phyloP scores from a whole-genome alignment of 2,113 vertebrate genomes.

The Lepus americanus region DNA sequence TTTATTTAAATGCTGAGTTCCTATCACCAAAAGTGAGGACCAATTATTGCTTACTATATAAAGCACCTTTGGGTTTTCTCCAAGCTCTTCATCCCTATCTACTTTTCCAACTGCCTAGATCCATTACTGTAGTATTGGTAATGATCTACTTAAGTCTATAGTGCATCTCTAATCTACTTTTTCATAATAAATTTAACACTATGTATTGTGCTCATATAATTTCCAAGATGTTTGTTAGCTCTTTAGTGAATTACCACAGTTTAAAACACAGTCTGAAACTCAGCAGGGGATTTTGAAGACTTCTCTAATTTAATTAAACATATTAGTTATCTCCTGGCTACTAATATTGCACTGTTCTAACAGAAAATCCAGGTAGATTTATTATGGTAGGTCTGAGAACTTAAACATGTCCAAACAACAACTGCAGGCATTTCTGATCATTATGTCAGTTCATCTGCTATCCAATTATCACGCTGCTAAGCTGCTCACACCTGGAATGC shows the following conservation, averaged over 20 bases:
- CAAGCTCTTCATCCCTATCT: rapidly evolving
- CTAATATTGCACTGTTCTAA: neutral
- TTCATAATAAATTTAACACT: neutral
- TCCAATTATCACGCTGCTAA: neutral
- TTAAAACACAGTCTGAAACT: neutral
- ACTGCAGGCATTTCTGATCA: neutral
- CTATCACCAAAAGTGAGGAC: neutral
- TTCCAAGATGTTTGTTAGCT: neutral
- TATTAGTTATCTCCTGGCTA: neutral
- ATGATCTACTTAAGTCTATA: neutral
- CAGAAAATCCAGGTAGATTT: neutral
- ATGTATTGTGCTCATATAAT: neutral
- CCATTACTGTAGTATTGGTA: rapidly evolving
- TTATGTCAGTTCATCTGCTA: neutral
- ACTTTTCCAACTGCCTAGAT: neutral
- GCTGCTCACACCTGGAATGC: slow-evolving; percentile 59
- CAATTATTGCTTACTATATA: neutral
- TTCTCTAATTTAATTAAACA: neutral
- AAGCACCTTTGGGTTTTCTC: neutral
- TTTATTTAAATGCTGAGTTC: neutral
- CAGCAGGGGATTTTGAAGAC: neutral
- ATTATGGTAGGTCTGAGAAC: neutral
- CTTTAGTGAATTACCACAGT: neutral
- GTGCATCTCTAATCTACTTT: neutral
- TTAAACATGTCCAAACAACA: neutral